These are phyloP conservation scores for Capricornis sumatraensis DNA, from an alignment of 2,113 vertebrate genomes.

Conservation along the genomic window DNA sequence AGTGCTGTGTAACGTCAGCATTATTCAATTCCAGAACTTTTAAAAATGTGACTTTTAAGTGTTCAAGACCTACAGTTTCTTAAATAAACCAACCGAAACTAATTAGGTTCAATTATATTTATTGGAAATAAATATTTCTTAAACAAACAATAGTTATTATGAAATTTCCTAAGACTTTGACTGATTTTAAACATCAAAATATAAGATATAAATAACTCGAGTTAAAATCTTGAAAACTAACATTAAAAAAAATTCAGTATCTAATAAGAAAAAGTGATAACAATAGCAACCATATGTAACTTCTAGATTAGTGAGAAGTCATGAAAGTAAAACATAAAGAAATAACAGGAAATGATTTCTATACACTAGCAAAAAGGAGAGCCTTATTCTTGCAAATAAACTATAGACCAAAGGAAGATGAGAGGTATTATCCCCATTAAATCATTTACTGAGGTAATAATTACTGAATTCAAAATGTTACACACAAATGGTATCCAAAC, in stretches of 20 bases:
- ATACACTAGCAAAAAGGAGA: not conserved
- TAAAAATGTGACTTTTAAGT: not conserved
- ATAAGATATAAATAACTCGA: not conserved
- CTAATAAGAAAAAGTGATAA: not conserved
- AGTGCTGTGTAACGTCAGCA: not conserved
- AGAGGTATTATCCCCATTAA: not conserved
- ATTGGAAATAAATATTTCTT: not conserved
- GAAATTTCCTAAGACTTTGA: not conserved
- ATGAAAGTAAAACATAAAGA: not conserved
- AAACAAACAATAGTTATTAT: not conserved
- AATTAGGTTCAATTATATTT: not conserved
- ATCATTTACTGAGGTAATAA: not conserved
- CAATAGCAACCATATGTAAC: not conserved
- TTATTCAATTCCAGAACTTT: not conserved
- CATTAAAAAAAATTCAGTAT: not conserved
- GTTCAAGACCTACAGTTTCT: not conserved
- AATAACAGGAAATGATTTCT: not conserved
- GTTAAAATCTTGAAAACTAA: not conserved
- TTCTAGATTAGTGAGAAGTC: not conserved
- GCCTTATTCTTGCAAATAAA: not conserved
- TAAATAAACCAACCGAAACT: not conserved
- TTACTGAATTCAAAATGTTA: not conserved
- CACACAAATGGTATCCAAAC: not conserved
- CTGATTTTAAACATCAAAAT: not conserved
- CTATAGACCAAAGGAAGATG: not conserved